Evolutionary conservation across 2,797 vertebrate genomes (phyloP).

Genomic region (Rhinella marina): DNA sequence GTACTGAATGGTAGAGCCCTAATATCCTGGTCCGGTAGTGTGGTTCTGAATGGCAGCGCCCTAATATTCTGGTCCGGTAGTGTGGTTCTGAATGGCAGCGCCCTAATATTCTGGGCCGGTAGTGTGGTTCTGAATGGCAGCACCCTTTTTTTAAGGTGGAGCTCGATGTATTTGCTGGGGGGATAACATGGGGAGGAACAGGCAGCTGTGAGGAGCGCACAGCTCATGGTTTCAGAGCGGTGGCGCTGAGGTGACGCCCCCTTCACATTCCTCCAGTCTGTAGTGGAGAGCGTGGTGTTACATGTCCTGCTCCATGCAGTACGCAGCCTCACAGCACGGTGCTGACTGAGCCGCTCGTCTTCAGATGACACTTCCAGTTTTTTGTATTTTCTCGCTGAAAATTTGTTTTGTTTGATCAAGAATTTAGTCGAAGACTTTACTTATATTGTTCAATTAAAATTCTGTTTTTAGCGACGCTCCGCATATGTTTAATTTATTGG

Average conservation of each 20-base stretch:
- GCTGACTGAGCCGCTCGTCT: neutral
- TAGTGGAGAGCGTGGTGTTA: neutral
- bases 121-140: neutral
- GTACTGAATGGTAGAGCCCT: too few relatives aligned
- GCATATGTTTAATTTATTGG: conserved; percentile 35
- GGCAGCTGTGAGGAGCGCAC: neutral
- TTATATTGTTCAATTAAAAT: conserved; percentile 13
- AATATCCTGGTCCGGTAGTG: too few relatives aligned
- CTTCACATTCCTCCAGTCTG: neutral
- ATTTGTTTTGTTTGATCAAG: neutral
- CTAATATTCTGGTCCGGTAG: neutral
- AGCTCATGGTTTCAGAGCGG: neutral
- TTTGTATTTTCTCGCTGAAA: neutral
- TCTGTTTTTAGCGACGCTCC: neutral
- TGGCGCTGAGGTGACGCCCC: neutral
- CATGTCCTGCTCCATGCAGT: neutral
- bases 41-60: neutral
- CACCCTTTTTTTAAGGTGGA: too few relatives aligned
- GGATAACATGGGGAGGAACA: neutral
- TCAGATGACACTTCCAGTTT: neutral
- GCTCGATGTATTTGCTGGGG: too few relatives aligned
- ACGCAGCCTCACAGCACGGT: neutral
- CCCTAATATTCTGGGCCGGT: neutral
- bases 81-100: conserved; percentile 22
- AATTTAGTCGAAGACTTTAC: neutral